Evolutionary conservation across 1,140 invertebrate genomes (phyloP).

Genomic region (Drosophila funebris): DNA sequence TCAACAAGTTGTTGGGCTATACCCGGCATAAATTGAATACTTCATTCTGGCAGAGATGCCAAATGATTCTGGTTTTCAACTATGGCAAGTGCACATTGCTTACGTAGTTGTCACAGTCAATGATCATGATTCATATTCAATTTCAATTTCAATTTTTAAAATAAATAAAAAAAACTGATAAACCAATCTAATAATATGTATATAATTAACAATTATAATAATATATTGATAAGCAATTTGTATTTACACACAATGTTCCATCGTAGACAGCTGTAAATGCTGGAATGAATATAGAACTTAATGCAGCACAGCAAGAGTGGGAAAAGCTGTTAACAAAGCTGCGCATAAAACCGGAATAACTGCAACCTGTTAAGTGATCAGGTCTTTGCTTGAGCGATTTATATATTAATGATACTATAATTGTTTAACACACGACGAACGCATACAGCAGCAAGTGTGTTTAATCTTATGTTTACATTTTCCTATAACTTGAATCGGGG

Average conservation of each 20-base stretch:
- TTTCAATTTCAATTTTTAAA: not conserved
- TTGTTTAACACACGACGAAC: not conserved
- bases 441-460: not conserved
- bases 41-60: not conserved
- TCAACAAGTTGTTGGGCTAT: not conserved
- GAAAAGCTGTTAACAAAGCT: not conserved
- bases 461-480: conserved; percentile 20
- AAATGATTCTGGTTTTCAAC: not conserved
- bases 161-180: not conserved
- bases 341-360: conserved; percentile 5
- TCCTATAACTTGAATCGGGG: conserved; percentile 43
- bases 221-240: not conserved
- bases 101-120: not conserved
- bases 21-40: not conserved
- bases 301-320: not conserved
- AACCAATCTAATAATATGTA: not conserved
- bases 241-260: not conserved
- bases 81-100: not conserved
- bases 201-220: not conserved
- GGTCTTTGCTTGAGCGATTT: not conserved
- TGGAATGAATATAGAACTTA: not conserved
- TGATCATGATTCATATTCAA: not conserved
- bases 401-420: conserved; percentile 4
- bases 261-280: not conserved
- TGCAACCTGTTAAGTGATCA: not conserved